A percentile compares a stretch with the other conserved stretches of the same genome.
These are phyloP conservation scores for Tragopan temminckii DNA, from an alignment of 2,797 vertebrate species.

Conservation along the genomic window DNA sequence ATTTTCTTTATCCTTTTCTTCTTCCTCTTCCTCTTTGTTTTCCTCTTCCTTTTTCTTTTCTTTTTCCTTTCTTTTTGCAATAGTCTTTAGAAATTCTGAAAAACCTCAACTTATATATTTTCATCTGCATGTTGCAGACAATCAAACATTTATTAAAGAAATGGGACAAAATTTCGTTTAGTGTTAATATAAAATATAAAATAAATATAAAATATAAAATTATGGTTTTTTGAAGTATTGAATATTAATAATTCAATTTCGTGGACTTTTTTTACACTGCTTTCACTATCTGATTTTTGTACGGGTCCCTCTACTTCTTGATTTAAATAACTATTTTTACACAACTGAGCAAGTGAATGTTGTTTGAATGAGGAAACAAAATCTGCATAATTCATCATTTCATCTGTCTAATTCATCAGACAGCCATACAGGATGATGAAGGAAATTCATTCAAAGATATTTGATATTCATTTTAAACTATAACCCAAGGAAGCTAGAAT, in stretches of 20 bases:
- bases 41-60: rapidly evolving
- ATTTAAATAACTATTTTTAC: neutral
- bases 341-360: neutral
- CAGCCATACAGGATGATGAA: neutral
- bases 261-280: neutral
- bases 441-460: neutral
- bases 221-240: neutral
- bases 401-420: neutral
- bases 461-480: neutral
- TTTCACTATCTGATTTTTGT: neutral
- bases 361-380: neutral
- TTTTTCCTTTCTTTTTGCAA: rapidly evolving
- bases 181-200: neutral
- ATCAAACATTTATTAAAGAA: neutral
- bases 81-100: neutral
- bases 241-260: neutral
- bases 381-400: neutral
- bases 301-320: rapidly evolving
- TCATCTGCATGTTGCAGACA: neutral
- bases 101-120: neutral
- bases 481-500: neutral
- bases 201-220: neutral
- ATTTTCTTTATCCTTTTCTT: too few species aligned
- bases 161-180: neutral
- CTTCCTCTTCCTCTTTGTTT: too few species aligned